Conservation (phyloP, 1,140 invertebrate species). For the Nasonia giraulti region DNA sequence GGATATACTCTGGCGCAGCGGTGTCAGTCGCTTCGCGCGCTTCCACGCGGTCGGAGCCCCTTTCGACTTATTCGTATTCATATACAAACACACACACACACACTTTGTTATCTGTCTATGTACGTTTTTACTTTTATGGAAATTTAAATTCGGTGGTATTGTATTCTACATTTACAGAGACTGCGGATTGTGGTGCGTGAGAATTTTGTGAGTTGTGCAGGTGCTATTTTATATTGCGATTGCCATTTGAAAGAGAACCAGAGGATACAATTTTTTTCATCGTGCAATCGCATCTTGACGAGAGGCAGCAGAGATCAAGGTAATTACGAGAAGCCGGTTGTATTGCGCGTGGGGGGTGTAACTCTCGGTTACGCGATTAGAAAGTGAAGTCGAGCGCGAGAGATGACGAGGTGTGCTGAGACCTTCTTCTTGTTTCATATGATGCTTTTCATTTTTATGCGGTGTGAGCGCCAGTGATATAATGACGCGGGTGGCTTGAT, state of each 20-base stretch:
- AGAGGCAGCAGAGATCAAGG: neutral
- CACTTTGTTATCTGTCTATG: neutral
- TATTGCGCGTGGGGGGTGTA: no score
- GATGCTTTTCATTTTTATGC: no score
- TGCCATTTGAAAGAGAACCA: neutral
- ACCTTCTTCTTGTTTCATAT: no score
- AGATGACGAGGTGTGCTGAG: no score
- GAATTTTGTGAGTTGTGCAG: neutral
- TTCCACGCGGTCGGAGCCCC: constrained; percentile 60
- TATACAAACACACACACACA: constrained; percentile 8
- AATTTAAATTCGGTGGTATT: no score
- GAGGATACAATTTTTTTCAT: neutral
- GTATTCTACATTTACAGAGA: no score
- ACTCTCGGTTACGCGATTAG: neutral
- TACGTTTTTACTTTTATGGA: neutral
- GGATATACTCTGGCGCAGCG: constrained; percentile 43
- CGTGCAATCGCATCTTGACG: no score
- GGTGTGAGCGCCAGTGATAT: no score
- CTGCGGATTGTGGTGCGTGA: neutral
- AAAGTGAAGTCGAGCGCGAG: neutral
- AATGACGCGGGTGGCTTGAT: no score
- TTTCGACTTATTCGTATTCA: constrained; percentile 3
- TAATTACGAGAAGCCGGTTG: neutral
- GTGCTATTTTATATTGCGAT: neutral
- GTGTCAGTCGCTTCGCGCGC: constrained; percentile 70